Base-by-base conservation (phyloP, 2,888 invertebrate species). In the Napeogenes sylphis region DNA sequence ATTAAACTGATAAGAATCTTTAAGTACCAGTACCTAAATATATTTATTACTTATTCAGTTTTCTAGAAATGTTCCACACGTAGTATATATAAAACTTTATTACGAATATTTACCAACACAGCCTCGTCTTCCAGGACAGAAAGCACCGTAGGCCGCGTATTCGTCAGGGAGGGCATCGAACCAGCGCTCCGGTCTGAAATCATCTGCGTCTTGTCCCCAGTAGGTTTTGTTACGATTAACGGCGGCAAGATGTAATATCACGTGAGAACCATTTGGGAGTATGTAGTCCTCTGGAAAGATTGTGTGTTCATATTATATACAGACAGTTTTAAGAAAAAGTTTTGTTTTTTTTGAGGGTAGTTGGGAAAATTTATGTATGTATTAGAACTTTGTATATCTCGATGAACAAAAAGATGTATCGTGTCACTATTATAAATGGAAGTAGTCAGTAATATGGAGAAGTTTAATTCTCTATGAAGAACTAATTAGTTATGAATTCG, bases 61-160 rank as follows among this genome's bases (percentile, higher is more conserved):
- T 14, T 46, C 13, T 21, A 46, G 4, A 14, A 13, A 14, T 46
- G n/a, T 46, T 21, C 21, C 10, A 8, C 42, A 42, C 3, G 12
- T 10, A 42, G 12, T 10, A 10, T 42, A 10, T 42, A 8, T 2
- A 12, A 3, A 42, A 10, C 3, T 10, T 10, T 3, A 14, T 8
- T 21, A 51, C 1, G 4, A 5, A 51, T 38, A 51, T 10, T 55
- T 55, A 76, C 75, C 76, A 53, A 74, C 67, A 56, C 75, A 76
- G 14, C 57, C 65, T 13, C 77, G 45, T 45, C 64, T 72, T 2
- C 77, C 76, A 2, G 71, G 42, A 6, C 71, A 70, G 56, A 76
- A 77, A 2, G 58, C 61, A 2, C 69, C 68, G 30, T 67, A 77
- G 2, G 72, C 72, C 13, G 76, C 77, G 0, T 66, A 62, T 14